phyloP scores from a whole-genome alignment of 2,797 vertebrate species.

The Astyanax mexicanus region DNA sequence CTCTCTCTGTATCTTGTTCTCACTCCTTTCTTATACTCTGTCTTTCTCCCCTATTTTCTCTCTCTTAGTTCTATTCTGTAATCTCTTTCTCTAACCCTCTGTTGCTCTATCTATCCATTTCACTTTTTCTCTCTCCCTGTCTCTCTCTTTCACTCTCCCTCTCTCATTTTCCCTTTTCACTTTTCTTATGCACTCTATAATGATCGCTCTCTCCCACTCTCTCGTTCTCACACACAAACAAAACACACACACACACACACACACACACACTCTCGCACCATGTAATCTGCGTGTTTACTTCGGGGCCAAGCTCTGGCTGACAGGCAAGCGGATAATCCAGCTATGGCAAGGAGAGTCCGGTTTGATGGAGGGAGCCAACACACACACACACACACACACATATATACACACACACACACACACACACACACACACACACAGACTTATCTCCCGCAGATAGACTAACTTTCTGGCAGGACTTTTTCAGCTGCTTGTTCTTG shows the following conservation, averaged over 20 bases:
- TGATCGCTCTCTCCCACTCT: slow-evolving; percentile 24
- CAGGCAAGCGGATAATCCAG: slow-evolving; percentile 46
- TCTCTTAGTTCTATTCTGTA: no score
- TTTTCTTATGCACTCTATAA: slow-evolving; percentile 1
- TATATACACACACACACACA: slow-evolving; percentile 11
- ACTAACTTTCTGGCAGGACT: slow-evolving; percentile 32
- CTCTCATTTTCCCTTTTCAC: background rate
- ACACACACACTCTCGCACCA: slow-evolving; percentile 33
- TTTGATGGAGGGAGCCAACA: slow-evolving; percentile 35
- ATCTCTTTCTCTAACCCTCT: no score
- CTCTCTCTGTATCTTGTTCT: no score
- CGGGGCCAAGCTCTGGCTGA: slow-evolving; percentile 43
- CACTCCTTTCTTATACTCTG: no score
- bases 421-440: slow-evolving; percentile 8
- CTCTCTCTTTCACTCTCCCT: slow-evolving; percentile 17
- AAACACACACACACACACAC: slow-evolving; percentile 12
- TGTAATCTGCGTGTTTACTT: slow-evolving; percentile 50
- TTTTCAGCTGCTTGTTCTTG: slow-evolving; percentile 23
- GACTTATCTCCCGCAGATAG: slow-evolving; percentile 38
- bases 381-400: slow-evolving; percentile 9
- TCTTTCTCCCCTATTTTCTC: no score
- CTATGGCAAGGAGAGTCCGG: slow-evolving; percentile 48
- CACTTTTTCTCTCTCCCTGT: no score
- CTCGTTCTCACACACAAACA: slow-evolving; percentile 18
- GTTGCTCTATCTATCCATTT: no score